Percentiles rank a stretch among this genome's conserved stretches.
These are phyloP conservation scores for Taeniopygia guttata DNA, from an alignment of 2,797 vertebrate genomes.

Conservation along the genomic window DNA sequence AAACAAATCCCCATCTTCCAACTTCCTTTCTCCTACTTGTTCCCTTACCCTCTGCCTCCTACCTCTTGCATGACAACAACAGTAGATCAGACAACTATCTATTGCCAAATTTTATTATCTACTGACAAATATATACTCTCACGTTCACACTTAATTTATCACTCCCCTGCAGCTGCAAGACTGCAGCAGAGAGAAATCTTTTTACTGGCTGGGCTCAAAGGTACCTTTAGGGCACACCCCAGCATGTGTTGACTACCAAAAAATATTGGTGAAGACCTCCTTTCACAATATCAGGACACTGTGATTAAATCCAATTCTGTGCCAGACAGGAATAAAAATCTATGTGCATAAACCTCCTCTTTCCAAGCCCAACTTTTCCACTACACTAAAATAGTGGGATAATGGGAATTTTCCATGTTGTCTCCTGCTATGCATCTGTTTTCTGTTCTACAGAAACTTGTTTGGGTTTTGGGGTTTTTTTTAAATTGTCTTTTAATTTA, in stretches of 20 bases:
- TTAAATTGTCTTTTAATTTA: not conserved
- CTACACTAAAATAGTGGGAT: not conserved
- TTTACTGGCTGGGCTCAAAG: not conserved
- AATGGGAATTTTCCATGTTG: not conserved
- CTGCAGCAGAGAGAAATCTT: not conserved
- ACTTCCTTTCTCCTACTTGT: not conserved
- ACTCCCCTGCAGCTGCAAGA: not conserved
- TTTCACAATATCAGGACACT: not conserved
- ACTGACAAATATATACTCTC: not conserved
- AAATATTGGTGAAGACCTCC: not conserved
- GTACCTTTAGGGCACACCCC: not conserved
- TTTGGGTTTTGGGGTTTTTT: not conserved
- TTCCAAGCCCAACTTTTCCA: slow-evolving; percentile 13
- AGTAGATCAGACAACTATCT: not conserved
- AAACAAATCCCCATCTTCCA: not conserved
- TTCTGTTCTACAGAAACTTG: not conserved
- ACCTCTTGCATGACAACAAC: not conserved
- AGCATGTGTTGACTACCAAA: not conserved
- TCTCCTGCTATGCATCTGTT: not conserved
- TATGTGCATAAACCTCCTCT: not conserved
- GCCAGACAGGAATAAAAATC: not conserved
- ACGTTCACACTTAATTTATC: not conserved
- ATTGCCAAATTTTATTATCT: not conserved
- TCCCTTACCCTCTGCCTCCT: not conserved
- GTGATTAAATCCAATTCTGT: not conserved